Evolutionary conservation across 2,797 vertebrate species (phyloP).

Genomic region (Xenops minutus): DNA sequence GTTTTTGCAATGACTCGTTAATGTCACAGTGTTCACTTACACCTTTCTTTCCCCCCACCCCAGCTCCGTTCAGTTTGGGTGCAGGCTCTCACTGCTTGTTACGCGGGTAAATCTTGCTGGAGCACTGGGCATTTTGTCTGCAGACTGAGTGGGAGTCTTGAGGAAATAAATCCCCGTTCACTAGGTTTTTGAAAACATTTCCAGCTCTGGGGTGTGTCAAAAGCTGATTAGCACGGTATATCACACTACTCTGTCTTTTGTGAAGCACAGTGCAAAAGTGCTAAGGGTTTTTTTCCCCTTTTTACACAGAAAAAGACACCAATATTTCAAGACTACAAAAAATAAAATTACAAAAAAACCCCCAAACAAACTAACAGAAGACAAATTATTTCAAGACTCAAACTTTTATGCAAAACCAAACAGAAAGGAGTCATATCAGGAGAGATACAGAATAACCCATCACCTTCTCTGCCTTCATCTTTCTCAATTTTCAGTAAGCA

Average conservation of each 20-base stretch:
- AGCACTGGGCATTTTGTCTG: not conserved
- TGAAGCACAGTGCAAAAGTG: not conserved
- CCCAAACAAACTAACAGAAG: not conserved
- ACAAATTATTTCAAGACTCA: not conserved
- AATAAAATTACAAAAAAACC: not conserved
- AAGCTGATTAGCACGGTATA: not conserved
- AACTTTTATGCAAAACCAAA: not conserved
- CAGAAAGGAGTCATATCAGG: not conserved
- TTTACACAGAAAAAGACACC: not conserved
- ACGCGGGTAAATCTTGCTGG: rapidly evolving
- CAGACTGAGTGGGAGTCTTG: not conserved
- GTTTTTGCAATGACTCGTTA: not conserved
- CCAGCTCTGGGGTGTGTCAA: not conserved
- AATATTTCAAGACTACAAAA: not conserved
- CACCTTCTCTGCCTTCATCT: not conserved
- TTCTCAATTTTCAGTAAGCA: not conserved
- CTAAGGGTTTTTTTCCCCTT: not conserved
- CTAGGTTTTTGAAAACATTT: not conserved
- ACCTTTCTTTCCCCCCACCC: not conserved
- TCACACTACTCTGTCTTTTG: not conserved
- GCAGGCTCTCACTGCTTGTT: rapidly evolving
- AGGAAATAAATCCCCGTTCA: not conserved
- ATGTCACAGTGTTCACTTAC: not conserved
- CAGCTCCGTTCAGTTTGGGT: not conserved
- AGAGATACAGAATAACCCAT: not conserved